These are phyloP conservation scores for Drosophila pseudotalamancana DNA, from an alignment of 2,888 invertebrate genomes.

Conservation along the genomic window DNA sequence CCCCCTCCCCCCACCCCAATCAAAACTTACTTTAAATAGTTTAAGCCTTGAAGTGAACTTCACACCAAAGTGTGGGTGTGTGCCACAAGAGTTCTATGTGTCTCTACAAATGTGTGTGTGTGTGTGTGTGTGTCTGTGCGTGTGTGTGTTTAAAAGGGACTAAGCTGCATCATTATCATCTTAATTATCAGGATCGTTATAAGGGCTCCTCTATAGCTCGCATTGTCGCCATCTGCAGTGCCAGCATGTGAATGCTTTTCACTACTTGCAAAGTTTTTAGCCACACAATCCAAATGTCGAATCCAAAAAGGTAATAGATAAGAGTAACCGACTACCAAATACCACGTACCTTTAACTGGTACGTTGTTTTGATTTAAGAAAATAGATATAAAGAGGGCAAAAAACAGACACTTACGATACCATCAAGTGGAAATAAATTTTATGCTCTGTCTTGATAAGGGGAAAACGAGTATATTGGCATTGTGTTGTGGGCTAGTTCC, in stretches of 20 bases:
- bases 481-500: too few relatives aligned
- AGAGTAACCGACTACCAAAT: not conserved
- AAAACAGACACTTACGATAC: too few relatives aligned
- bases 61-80: not conserved
- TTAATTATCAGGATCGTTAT: constrained; percentile 37
- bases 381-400: too few relatives aligned
- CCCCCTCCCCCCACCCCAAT: not conserved
- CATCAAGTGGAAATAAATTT: too few relatives aligned
- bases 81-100: too few relatives aligned
- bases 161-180: constrained; percentile 33
- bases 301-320: not conserved
- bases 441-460: too few relatives aligned
- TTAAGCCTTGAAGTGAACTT: constrained; percentile 11
- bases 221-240: constrained; percentile 8
- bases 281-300: not conserved
- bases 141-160: not conserved
- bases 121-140: not conserved
- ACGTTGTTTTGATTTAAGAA: too few relatives aligned
- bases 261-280: not conserved
- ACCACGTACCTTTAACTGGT: not conserved
- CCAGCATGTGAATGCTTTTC: constrained; percentile 5
- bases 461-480: too few relatives aligned
- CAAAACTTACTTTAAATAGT: constrained; percentile 4
- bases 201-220: constrained; percentile 6
- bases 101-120: too few relatives aligned